A percentile compares a stretch with the other conserved stretches of the same genome.
These are phyloP conservation scores for Caenorhabditis sp. DNA, from an alignment of 2,888 invertebrate species.

Conservation along the genomic window DNA sequence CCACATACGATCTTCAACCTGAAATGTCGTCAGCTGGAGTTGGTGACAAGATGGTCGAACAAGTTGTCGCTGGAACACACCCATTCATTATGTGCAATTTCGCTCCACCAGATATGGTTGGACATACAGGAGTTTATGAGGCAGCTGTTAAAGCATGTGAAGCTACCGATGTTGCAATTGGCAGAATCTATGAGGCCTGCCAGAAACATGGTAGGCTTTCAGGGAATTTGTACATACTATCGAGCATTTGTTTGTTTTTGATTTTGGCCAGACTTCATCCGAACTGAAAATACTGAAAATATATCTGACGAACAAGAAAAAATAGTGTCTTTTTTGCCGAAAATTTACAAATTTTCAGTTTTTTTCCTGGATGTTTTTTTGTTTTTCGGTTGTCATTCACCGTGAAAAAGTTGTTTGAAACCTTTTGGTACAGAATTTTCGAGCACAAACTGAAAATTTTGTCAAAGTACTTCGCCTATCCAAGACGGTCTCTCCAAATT, in stretches of 20 bases:
- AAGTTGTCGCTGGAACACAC: constrained; percentile 65
- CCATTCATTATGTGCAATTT: constrained; percentile 74
- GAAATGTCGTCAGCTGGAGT: constrained; percentile 72
- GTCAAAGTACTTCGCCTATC: no score
- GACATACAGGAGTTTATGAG: constrained; percentile 72
- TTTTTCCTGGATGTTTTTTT: no score
- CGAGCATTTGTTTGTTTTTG: no score
- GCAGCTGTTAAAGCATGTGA: constrained; percentile 55
- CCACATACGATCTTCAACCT: constrained; percentile 72
- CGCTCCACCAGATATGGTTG: constrained; percentile 74
- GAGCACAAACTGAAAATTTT: no score
- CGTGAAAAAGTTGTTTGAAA: no score
- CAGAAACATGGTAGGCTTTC: constrained; percentile 34
- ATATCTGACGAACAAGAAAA: no score
- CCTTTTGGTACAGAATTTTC: no score
- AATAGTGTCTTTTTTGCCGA: no score
- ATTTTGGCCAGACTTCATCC: not conserved
- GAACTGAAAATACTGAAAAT: no score
- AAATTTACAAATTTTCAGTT: no score
- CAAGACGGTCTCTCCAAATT: no score
- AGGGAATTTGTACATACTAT: constrained; percentile 44
- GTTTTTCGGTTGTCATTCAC: no score
- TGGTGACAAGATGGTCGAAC: constrained; percentile 72
- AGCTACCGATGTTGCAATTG: constrained; percentile 71
- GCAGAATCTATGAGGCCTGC: constrained; percentile 71